Conservation (phyloP, 1,140 invertebrate genomes). For the Triops longicaudatus region DNA sequence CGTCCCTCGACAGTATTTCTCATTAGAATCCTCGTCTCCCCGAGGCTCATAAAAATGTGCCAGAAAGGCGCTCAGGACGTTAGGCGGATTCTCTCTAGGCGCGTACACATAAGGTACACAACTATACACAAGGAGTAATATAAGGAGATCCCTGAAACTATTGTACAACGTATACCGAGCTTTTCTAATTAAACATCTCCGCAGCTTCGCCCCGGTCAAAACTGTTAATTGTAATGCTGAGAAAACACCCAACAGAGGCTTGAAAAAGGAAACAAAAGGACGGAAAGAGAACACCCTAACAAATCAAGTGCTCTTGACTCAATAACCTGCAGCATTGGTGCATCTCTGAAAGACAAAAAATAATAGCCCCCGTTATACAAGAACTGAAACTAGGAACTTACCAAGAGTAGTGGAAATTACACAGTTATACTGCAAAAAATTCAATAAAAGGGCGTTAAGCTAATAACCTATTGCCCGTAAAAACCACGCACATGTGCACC, state of each 20-base stretch:
- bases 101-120: not conserved
- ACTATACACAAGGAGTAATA: not conserved
- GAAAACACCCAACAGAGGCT: not conserved
- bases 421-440: no score
- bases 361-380: no score
- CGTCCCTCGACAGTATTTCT: slow-evolving; percentile 14
- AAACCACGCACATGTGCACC: not conserved
- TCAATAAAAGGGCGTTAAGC: no score
- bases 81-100: not conserved
- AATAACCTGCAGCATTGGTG: not conserved
- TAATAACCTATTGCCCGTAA: no score
- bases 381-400: no score
- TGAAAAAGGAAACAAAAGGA: not conserved
- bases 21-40: slow-evolving; percentile 11
- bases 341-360: no score
- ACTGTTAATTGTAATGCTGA: not conserved
- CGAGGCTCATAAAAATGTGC: slow-evolving; percentile 5
- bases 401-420: no score
- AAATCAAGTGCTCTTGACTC: not conserved
- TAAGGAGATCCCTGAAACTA: not conserved
- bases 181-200: not conserved
- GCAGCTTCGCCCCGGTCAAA: not conserved
- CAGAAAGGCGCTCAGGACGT: not conserved
- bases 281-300: not conserved
- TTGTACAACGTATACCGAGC: not conserved